phyloP scores from a whole-genome alignment of 2,888 invertebrate species.

The Parapristionchus giblindavisi region DNA sequence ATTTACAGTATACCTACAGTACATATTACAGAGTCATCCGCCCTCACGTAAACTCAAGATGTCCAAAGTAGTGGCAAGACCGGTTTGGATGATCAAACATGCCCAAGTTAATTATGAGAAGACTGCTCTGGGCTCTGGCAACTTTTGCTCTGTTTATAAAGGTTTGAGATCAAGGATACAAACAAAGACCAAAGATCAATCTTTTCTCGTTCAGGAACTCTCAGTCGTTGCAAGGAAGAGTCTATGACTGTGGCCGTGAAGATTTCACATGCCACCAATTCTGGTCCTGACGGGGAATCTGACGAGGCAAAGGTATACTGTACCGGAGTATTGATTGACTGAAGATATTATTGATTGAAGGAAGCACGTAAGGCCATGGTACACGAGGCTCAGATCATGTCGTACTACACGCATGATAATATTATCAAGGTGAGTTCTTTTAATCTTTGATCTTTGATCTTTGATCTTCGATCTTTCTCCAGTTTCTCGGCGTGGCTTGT shows the following conservation, averaged over 20 bases:
- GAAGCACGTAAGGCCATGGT: slow-evolving; percentile 47
- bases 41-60: background rate
- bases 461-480: background rate
- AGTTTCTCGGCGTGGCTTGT: slow-evolving; percentile 23
- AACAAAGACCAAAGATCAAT: background rate
- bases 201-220: background rate
- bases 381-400: slow-evolving; percentile 56
- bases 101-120: slow-evolving; percentile 28
- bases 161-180: slow-evolving; percentile 15
- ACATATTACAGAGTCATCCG: background rate
- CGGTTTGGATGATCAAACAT: slow-evolving; percentile 5
- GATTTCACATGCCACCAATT: background rate
- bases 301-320: background rate
- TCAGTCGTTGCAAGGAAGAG: too few relatives aligned
- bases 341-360: background rate
- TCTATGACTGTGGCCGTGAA: background rate
- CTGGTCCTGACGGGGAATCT: background rate
- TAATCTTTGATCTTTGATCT: background rate
- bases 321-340: too few relatives aligned
- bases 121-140: slow-evolving; percentile 47
- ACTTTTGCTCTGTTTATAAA: slow-evolving; percentile 50
- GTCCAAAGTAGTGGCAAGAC: background rate
- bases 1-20: background rate
- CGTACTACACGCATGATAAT: slow-evolving; percentile 49
- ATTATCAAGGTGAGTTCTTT: slow-evolving; percentile 52